phyloP scores from a whole-genome alignment of 2,888 invertebrate species.

The Lasioglossum villosulum region DNA sequence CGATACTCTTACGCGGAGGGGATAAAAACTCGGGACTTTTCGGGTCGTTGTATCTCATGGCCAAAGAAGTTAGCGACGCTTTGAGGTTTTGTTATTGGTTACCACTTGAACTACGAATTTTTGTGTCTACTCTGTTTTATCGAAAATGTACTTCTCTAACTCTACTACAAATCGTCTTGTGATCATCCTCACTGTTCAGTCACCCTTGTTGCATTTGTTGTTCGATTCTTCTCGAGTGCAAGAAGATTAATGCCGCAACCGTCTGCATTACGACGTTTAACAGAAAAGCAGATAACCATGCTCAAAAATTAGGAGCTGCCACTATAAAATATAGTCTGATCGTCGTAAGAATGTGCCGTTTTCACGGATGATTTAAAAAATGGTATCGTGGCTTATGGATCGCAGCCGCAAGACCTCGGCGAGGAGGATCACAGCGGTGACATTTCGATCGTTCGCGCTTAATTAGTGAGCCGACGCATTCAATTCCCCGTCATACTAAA shows the following conservation, averaged over 20 bases:
- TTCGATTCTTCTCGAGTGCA: neutral
- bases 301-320: neutral
- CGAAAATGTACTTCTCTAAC: neutral
- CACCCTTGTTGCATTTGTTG: too few species aligned
- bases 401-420: neutral
- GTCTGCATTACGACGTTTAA: neutral
- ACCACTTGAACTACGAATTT: neutral
- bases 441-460: neutral
- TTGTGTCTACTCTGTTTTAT: neutral
- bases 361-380: neutral
- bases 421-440: neutral
- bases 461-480: constrained; percentile 22
- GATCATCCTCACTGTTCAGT: neutral
- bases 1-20: neutral
- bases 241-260: neutral
- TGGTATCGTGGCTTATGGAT: too few species aligned
- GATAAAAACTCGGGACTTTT: neutral
- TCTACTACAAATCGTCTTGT: neutral
- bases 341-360: neutral
- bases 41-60: neutral
- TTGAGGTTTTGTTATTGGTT: neutral
- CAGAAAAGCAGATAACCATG: neutral
- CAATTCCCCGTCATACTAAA: neutral
- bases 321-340: neutral
- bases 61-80: neutral